Base-by-base conservation (phyloP, 2,113 vertebrate species). In the Amphilophus citrinellus region DNA sequence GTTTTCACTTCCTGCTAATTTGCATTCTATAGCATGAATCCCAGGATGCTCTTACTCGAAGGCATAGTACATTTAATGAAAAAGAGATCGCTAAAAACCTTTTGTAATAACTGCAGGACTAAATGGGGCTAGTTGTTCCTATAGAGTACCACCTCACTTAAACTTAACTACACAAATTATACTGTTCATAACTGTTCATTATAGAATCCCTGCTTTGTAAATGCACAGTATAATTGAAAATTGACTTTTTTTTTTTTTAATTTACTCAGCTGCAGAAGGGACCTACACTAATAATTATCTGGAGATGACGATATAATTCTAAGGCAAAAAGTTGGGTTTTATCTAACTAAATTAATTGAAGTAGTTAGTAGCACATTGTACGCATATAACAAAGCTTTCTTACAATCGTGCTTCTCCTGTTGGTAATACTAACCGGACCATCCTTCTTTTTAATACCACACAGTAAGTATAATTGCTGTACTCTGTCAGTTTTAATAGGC, bases 391-490 rank as follows among this genome's bases (percentile, higher is more conserved):
- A 86, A 92, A 87, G 82, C 24, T 61, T 78, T 78, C 86, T 76
- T 80, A 73, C 62, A 22, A 61, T 79, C 39, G 13, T 30, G 10
- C 71, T 78, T 85, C 20, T 63, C 71, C 56, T 44, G 5, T 44
- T 79, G 75, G 75, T 76, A 75, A 63, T 56, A 58, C 73, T 79
- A 88, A 86, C 79, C 24, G 62, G 87, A 4, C 10, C 35, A 42
- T 80, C 53, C 61, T 89, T 85, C 63, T 88, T 73, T 84, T 87
- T 87, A 82, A 89, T 89, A 77, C 79, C 62, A 75, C 60, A 68
- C 76, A 68, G 9, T 82, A 56, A 47, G n/a, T 63, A 76, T 58
- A 84, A 82, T 62, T 77, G 80, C 61, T 65, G 42, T 76, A 50
- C 39, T 44, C 20, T 58, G 79, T 81, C 79, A 11, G 18, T 65